phyloP scores from a whole-genome alignment of 2,888 invertebrate genomes.

The Hermodice carunculata region DNA sequence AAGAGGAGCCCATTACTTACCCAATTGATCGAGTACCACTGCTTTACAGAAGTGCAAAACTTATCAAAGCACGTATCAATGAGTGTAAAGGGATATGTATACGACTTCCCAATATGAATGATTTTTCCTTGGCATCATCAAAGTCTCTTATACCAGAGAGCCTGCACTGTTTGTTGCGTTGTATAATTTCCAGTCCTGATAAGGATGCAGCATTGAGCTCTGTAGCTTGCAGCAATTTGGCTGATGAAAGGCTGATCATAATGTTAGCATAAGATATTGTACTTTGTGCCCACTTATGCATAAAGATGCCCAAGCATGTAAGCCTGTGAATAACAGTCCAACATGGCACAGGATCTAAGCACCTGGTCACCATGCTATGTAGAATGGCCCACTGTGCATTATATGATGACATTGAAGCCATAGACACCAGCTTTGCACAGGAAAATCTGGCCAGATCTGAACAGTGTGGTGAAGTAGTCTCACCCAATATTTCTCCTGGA shows the following conservation, averaged over 20 bases:
- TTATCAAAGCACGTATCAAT: not conserved
- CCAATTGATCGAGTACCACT: too few species aligned
- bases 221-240: too few species aligned
- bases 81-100: not conserved
- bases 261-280: too few species aligned
- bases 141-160: too few species aligned
- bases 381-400: slow-evolving; percentile 2
- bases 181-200: too few species aligned
- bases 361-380: not conserved
- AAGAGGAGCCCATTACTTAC: too few species aligned
- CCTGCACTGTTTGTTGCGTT: too few species aligned
- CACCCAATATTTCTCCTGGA: not conserved
- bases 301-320: slow-evolving; percentile 6
- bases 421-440: not conserved
- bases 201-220: too few species aligned
- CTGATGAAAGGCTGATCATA: too few species aligned
- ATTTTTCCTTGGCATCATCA: too few species aligned
- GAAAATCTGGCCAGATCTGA: not conserved
- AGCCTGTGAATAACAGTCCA: not conserved
- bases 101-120: too few species aligned
- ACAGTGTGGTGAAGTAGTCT: not conserved
- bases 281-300: too few species aligned
- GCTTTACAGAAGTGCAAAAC: not conserved
- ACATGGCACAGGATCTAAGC: not conserved
- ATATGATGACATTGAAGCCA: slow-evolving; percentile 5